These are phyloP conservation scores for Cettia cetti DNA, from an alignment of 2,113 vertebrate species.

Conservation along the genomic window DNA sequence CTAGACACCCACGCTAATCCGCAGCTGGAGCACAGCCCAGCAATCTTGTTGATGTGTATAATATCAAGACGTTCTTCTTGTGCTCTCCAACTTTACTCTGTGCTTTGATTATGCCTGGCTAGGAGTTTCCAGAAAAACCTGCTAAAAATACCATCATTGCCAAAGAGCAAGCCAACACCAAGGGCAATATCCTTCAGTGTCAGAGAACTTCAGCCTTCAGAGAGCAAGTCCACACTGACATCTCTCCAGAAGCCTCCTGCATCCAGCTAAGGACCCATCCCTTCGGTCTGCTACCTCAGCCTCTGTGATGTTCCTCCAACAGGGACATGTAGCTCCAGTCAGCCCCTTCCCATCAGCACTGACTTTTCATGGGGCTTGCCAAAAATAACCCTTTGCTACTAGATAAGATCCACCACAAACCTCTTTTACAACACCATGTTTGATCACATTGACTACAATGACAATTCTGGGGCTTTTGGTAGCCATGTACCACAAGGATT, in stretches of 20 bases:
- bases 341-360: not conserved
- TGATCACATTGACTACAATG: not conserved
- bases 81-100: not conserved
- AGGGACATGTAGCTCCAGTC: not conserved
- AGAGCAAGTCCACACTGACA: not conserved
- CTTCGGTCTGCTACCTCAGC: not conserved
- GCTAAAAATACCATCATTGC: not conserved
- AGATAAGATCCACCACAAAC: not conserved
- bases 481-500: not conserved
- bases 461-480: not conserved
- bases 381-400: not conserved
- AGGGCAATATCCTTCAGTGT: not conserved
- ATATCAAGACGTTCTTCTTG: not conserved
- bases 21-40: slow-evolving; percentile 9
- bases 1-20: not conserved
- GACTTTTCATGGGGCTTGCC: not conserved
- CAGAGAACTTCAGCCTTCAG: not conserved
- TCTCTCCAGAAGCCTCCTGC: not conserved
- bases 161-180: not conserved
- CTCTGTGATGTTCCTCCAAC: not conserved
- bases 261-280: not conserved
- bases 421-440: not conserved
- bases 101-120: not conserved
- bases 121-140: not conserved
- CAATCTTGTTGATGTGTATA: not conserved